These are phyloP conservation scores for Diorhabda carinulata DNA, from an alignment of 1,140 invertebrate genomes.

Conservation along the genomic window DNA sequence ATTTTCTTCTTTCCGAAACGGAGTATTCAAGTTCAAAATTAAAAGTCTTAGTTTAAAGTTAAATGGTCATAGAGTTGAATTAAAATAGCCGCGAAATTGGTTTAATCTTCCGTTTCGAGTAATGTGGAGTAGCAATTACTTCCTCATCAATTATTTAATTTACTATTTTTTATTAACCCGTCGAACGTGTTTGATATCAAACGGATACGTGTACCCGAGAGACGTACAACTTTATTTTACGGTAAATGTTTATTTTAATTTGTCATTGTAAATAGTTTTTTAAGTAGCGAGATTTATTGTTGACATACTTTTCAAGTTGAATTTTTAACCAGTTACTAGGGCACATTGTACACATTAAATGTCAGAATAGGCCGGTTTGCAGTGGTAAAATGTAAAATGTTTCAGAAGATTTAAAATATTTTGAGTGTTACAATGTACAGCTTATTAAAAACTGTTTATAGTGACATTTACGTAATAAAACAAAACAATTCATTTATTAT, in stretches of 20 bases:
- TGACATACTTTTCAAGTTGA: no score
- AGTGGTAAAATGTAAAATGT: no score
- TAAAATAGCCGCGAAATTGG: not conserved
- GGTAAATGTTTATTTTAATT: not conserved
- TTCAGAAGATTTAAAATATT: no score
- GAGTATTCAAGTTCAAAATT: not conserved
- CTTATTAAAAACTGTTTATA: no score
- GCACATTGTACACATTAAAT: no score
- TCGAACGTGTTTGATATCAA: not conserved
- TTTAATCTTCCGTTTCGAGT: not conserved
- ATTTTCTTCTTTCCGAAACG: not conserved
- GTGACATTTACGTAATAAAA: no score
- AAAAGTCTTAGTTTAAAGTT: not conserved
- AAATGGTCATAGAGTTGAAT: not conserved
- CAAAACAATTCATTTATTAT: no score
- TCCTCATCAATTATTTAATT: not conserved
- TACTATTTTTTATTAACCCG: conserved; percentile 3
- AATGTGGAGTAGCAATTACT: not conserved
- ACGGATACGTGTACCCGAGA: not conserved
- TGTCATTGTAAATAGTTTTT: no score
- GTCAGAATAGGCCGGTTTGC: no score
- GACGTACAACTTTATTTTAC: not conserved
- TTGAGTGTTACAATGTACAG: no score
- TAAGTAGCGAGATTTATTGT: no score
- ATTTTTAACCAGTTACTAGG: no score